Percentiles rank a stretch among this genome's conserved stretches.
Evolutionary conservation across 2,888 invertebrate genomes (phyloP).

Genomic region (Mylabris sibirica): DNA sequence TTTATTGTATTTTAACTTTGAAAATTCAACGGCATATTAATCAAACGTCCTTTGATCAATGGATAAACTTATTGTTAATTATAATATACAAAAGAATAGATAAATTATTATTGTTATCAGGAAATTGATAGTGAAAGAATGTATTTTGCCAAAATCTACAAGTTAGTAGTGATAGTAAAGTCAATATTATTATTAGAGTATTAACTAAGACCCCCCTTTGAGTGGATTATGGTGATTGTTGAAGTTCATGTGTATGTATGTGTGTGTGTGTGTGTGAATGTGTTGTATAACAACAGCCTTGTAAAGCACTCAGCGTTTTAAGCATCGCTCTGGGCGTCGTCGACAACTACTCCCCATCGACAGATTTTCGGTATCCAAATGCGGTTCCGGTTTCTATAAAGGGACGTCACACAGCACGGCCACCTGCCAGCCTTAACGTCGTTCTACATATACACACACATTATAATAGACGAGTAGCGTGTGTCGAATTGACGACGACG

Average conservation of each 20-base stretch:
- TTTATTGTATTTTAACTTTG: not conserved
- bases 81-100: not conserved
- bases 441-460: not conserved
- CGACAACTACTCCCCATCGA: slow-evolving; percentile 43
- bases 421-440: slow-evolving; percentile 40
- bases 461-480: not conserved
- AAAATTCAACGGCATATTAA: not conserved
- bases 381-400: slow-evolving; percentile 39
- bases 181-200: not conserved
- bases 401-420: slow-evolving; percentile 36
- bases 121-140: no score
- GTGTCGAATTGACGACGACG: slow-evolving; percentile 14
- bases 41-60: not conserved
- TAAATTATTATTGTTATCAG: not conserved
- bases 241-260: not conserved
- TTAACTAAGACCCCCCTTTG: not conserved
- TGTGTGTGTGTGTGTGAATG: not conserved
- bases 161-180: not conserved
- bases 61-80: not conserved
- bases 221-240: not conserved
- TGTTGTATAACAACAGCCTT: slow-evolving; percentile 34
- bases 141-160: not conserved
- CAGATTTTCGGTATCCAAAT: slow-evolving; percentile 45
- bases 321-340: slow-evolving; percentile 38
- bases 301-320: slow-evolving; percentile 43